These are phyloP conservation scores for Micrasema minimum DNA, from an alignment of 1,140 invertebrate species.

Conservation along the genomic window DNA sequence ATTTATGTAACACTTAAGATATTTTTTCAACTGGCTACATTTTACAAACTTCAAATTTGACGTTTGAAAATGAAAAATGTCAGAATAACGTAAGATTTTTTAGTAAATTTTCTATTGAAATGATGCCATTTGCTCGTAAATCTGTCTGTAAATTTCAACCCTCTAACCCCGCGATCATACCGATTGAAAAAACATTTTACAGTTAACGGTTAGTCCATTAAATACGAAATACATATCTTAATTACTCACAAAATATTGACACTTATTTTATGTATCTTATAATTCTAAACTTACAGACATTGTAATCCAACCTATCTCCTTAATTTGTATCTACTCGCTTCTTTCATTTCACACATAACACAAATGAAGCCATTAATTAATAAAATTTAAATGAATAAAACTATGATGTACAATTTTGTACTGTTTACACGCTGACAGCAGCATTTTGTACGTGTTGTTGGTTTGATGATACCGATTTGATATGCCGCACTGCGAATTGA, in stretches of 20 bases:
- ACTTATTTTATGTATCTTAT: constrained; percentile 41
- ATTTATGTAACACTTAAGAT: not conserved
- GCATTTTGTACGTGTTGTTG: not conserved
- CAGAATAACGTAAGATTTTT: too few species aligned
- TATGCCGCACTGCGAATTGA: too few species aligned
- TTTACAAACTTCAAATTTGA: constrained; percentile 8
- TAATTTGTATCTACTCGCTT: constrained; percentile 19
- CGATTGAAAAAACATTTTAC: constrained; percentile 30
- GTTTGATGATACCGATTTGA: too few species aligned
- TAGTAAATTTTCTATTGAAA: not conserved
- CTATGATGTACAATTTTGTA: constrained; percentile 19
- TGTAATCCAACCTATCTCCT: constrained; percentile 41
- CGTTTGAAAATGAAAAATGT: not conserved
- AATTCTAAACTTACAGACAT: constrained; percentile 32
- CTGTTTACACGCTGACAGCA: constrained; percentile 20
- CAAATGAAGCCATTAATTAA: constrained; percentile 30
- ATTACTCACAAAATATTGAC: constrained; percentile 49
- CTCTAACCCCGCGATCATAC: constrained; percentile 48
- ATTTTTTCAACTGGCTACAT: not conserved
- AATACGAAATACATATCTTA: constrained; percentile 52
- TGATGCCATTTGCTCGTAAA: constrained; percentile 1
- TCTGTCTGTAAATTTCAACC: constrained; percentile 26
- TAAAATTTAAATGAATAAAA: constrained; percentile 12
- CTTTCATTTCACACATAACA: constrained; percentile 22
- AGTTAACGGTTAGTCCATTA: constrained; percentile 48